Base-by-base conservation (phyloP, 2,888 invertebrate genomes). In the Phyto melanocephala region DNA sequence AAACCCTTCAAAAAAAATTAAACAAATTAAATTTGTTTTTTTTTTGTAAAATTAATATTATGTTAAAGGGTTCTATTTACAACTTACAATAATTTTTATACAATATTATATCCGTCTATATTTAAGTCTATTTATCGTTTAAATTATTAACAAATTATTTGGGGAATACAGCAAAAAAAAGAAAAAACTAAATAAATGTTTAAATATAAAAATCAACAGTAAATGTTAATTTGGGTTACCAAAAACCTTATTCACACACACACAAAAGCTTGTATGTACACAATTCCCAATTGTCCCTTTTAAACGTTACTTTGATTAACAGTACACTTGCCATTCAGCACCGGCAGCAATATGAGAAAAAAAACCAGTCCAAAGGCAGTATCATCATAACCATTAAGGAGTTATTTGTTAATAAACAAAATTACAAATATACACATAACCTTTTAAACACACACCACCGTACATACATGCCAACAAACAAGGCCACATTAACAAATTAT, bases 281-380 rank as follows among this genome's bases (percentile, higher is more conserved):
- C 11, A 45, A 77, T 50, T 81, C 81, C 63, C 72, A 24, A 50
- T 63, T 81, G 72, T 50, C 62, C 74, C 42, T 58, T 62, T 40
- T 20, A 56, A 60, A 40, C 13, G 63, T 74, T 56, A 45, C 68
- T 74, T 63, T 81, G 81, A 81, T 81, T 78, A 70, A 78, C 72
- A 68, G 13, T 10, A 56, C 67, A 72, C 74, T 78, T 33, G 68
- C 63, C 68, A 78, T 37, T 50, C 17, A 63, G 17, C 52, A 42
- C 58, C 52, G 33, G 60, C n/a, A 65, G 62, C 70, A 37, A 68
- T 22, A 37, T 28, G 28, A 62, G 37, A 62, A 74, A 62, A 63
- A 6, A 60, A 10, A 40, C 37, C 20, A 37, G 17, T 13, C 33
- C 33, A 33, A 54, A 54, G 20, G 11, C 54, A 58, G 20, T 42